These are phyloP conservation scores for Electrophaes corylata DNA, from an alignment of 2,888 invertebrate genomes.

Conservation along the genomic window DNA sequence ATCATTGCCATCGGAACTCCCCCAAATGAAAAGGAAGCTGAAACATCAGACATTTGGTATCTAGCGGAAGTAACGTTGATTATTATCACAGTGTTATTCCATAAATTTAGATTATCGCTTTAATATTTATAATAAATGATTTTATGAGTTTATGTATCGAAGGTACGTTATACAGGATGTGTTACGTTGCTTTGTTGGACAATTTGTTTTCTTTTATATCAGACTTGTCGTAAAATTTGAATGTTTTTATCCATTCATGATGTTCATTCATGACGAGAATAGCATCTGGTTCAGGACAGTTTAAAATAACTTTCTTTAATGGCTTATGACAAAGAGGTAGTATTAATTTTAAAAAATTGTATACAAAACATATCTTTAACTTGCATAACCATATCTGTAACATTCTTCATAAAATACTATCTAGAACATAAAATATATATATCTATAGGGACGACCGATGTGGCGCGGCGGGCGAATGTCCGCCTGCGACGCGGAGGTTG, in stretches of 20 bases:
- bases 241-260: slow-evolving; percentile 44
- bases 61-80: slow-evolving; percentile 67
- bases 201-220: slow-evolving; percentile 44
- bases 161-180: slow-evolving; percentile 59
- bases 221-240: slow-evolving; percentile 45
- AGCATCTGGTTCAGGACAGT: slow-evolving; percentile 33
- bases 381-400: too few relatives aligned
- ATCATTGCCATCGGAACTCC: slow-evolving; percentile 28
- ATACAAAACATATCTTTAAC: slow-evolving; percentile 3
- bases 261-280: slow-evolving; percentile 40
- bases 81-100: slow-evolving; percentile 71
- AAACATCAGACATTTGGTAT: slow-evolving; percentile 42
- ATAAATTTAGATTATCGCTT: slow-evolving; percentile 68
- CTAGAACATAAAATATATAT: too few relatives aligned
- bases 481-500: too few relatives aligned
- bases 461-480: too few relatives aligned
- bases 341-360: slow-evolving; percentile 9
- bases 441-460: too few relatives aligned
- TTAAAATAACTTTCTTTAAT: slow-evolving; percentile 29
- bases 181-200: slow-evolving; percentile 36
- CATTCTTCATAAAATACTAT: too few relatives aligned
- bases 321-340: slow-evolving; percentile 25
- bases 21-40: slow-evolving; percentile 31
- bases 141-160: slow-evolving; percentile 77
- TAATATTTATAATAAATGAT: slow-evolving; percentile 77